phyloP scores from a whole-genome alignment of 2,797 vertebrate genomes.

The Acipenser oxyrinchus region DNA sequence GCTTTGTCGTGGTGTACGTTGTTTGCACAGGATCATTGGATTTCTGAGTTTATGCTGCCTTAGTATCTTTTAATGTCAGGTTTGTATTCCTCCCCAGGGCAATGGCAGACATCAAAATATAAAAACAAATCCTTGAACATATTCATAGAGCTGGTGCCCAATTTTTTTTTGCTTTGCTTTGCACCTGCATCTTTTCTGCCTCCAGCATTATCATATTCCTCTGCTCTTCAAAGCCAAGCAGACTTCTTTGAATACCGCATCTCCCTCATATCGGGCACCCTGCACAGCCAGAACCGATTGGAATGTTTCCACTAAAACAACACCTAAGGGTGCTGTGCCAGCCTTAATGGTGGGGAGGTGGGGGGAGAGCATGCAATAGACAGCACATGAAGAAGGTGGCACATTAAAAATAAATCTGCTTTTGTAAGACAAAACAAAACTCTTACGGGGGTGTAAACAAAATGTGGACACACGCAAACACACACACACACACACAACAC shows the following conservation, averaged over 20 bases:
- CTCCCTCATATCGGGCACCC: constrained; percentile 6
- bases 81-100: not conserved
- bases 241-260: constrained; percentile 10
- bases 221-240: constrained; percentile 9
- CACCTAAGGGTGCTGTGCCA: constrained; percentile 10
- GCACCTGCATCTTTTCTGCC: constrained; percentile 12
- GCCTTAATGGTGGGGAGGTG: not conserved
- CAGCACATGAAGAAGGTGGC: too few species aligned
- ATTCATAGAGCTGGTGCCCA: not conserved
- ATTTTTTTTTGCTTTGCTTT: constrained; percentile 4
- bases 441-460: not conserved
- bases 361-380: not conserved
- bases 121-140: not conserved
- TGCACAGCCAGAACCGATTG: constrained; percentile 3
- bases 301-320: constrained; percentile 15
- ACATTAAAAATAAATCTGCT: not conserved
- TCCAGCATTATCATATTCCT: constrained; percentile 4
- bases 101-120: constrained; percentile 3
- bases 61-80: not conserved
- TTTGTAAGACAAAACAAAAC: not conserved
- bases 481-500: not conserved
- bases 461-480: not conserved
- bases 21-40: not conserved
- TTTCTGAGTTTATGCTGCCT: not conserved
- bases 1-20: not conserved